Conservation (phyloP, 2,797 vertebrate genomes). For the Poeciliopsis presidionis region DNA sequence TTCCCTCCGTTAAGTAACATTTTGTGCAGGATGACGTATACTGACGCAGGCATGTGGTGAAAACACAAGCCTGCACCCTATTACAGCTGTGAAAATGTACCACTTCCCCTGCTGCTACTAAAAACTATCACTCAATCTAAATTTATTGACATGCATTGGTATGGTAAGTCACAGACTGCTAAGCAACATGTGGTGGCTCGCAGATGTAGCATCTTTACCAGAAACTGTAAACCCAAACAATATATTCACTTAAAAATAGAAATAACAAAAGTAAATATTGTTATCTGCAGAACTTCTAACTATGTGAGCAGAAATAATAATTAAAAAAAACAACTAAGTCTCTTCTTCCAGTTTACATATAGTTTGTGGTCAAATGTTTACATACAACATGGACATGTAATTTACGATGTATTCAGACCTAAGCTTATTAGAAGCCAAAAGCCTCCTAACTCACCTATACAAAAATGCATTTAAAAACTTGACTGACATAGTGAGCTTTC, state of each 20-base stretch:
- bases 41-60: neutral
- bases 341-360: neutral
- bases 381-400: neutral
- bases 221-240: neutral
- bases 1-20: neutral
- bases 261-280: neutral
- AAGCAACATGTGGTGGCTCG: neutral
- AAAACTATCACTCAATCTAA: neutral
- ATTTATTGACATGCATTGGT: neutral
- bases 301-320: neutral
- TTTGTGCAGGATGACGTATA: neutral
- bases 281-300: neutral
- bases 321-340: neutral
- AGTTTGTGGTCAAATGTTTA: conserved; percentile 3
- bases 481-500: conserved; percentile 9
- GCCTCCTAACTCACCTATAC: neutral
- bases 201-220: neutral
- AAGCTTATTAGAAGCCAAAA: neutral
- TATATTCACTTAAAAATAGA: neutral
- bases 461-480: conserved; percentile 8
- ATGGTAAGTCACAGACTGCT: neutral
- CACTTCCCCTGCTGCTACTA: neutral
- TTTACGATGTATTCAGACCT: neutral
- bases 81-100: neutral
- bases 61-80: neutral